Percentiles rank a stretch among this genome's conserved stretches.
phyloP scores from a whole-genome alignment of 2,113 vertebrate genomes.

The Labrus mixtus region DNA sequence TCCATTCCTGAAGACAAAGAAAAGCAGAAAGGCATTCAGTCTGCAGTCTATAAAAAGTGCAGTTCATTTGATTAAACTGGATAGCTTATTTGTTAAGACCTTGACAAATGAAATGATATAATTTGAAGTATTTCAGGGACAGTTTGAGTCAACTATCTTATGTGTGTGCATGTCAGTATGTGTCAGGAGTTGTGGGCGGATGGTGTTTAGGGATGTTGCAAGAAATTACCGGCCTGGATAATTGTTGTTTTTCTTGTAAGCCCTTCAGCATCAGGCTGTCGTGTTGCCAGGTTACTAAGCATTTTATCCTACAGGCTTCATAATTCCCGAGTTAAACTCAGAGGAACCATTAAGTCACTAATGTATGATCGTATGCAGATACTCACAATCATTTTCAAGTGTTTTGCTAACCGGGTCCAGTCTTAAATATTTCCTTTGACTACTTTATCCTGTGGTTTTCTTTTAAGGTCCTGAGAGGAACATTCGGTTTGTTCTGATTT shows the following conservation, averaged over 20 bases:
- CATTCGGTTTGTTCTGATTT: no score
- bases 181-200: slow-evolving; percentile 7
- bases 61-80: background rate
- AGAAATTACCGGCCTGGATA: slow-evolving; percentile 29
- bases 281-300: slow-evolving; percentile 48
- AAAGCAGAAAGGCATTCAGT: background rate
- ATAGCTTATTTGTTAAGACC: background rate
- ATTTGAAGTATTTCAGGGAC: background rate
- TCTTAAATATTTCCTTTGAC: no score
- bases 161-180: background rate
- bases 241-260: slow-evolving; percentile 17
- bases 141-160: background rate
- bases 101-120: background rate
- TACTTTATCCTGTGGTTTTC: no score
- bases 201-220: background rate
- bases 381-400: no score
- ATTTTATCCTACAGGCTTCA: slow-evolving; percentile 1
- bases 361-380: background rate
- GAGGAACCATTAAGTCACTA: background rate
- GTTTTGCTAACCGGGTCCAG: no score
- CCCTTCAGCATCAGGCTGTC: slow-evolving; percentile 6
- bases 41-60: background rate
- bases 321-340: background rate
- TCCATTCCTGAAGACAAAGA: slow-evolving; percentile 21
- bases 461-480: no score